Evolutionary conservation across 2,797 vertebrate genomes (phyloP), one percentile per base, ranked within the genome.

Genomic region (Bovichtus variegatus): DNA sequence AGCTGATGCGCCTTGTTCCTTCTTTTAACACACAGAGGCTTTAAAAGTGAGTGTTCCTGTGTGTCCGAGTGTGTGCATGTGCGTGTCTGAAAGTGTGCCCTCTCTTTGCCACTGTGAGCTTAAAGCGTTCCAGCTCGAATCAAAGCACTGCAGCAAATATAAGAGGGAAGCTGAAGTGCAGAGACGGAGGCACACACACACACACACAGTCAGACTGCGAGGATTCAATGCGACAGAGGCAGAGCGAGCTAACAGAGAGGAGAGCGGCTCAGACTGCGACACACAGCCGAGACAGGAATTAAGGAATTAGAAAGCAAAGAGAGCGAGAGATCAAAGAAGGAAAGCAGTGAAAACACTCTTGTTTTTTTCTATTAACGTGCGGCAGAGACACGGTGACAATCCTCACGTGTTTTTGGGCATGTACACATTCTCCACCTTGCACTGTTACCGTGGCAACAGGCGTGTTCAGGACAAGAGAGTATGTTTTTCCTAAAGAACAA

Each of bases 71-170:
- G 27, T 31, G 25, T 55, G 65, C 4, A 1, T 46, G 68, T 49
- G 64, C 2, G 9, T 29, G 63, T 67, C 57, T 62, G 6, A 57
- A 55, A 60, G 77, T 72, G 85, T 70, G 87, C 80, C 84, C 84
- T 71, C 64, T 77, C 72, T 49, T 61, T 70, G 70, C 68, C 82
- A 77, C 80, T 67, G 66, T 68, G 76, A 70, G 76, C 80, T 87
- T 85, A 69, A 74, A 79, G 68, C 31, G 10, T 44, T 78, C 66
- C 36, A 54, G 80, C 76, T 76, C 3, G n/a, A 89, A 82, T 88
- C 87, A 91, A 87, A 91, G 88, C 86, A 61, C 85, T 80, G 89
- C 86, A 83, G 86, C 83, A 82, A 81, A 87, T 67, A 75, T 18
- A 50, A 76, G 76, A 84, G 77, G 58, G 76, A 82, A 71, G 74